A percentile compares a stretch with the other conserved stretches of the same genome.
phyloP scores from a whole-genome alignment of 2,797 vertebrate species.

The Mico argentatus region DNA sequence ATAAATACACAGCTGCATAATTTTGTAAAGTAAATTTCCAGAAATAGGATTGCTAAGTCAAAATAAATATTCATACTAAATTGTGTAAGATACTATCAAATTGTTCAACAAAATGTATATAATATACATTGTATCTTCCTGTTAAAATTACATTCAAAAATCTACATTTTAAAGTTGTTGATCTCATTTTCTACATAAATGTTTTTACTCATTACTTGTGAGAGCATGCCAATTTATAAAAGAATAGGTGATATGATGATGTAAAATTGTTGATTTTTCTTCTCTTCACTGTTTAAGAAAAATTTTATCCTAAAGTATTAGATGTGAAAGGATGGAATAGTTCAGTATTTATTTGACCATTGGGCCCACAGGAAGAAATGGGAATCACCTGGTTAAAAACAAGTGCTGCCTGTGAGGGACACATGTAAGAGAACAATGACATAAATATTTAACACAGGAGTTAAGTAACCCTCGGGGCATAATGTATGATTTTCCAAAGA shows the following conservation, averaged over 20 bases:
- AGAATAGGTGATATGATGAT: not conserved
- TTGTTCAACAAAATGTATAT: not conserved
- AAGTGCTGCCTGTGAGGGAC: not conserved
- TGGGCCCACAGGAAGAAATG: not conserved
- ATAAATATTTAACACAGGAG: not conserved
- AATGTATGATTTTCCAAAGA: not conserved
- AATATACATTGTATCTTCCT: not conserved
- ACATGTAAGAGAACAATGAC: not conserved
- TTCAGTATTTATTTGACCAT: not conserved
- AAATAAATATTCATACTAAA: not conserved
- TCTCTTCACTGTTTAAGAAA: not conserved
- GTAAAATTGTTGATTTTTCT: not conserved
- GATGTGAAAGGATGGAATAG: not conserved
- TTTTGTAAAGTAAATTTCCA: not conserved
- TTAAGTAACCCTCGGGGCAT: not conserved
- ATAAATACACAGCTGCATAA: not conserved
- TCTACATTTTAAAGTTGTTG: not conserved
- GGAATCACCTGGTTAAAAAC: not conserved
- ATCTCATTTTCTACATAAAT: not conserved
- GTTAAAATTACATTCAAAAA: not conserved
- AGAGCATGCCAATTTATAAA: not conserved
- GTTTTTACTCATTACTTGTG: not conserved
- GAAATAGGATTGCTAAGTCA: not conserved
- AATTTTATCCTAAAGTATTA: not conserved
- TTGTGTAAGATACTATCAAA: not conserved